These are phyloP conservation scores for Drosophila prolongata DNA, from an alignment of 2,888 invertebrate species.

Conservation along the genomic window DNA sequence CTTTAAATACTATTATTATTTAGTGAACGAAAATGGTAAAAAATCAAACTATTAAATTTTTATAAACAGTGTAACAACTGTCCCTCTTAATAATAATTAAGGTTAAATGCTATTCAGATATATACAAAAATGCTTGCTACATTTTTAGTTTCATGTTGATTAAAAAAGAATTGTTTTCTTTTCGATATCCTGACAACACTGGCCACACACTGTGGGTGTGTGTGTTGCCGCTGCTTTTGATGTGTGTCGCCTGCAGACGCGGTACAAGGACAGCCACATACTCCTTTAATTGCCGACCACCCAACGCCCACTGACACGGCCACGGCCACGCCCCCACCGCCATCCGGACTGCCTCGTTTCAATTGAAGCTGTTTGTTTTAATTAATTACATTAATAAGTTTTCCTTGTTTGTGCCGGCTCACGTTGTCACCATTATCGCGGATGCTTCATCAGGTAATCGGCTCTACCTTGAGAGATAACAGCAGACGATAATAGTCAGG, in stretches of 20 bases:
- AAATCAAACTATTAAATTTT: no score
- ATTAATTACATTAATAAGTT: constrained; percentile 74
- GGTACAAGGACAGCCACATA: constrained; percentile 56
- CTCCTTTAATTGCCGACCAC: constrained; percentile 69
- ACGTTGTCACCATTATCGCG: constrained; percentile 47
- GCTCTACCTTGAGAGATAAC: constrained; percentile 20
- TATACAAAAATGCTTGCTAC: no score
- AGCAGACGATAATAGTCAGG: neutral
- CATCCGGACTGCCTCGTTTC: constrained; percentile 40
- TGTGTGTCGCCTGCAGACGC: constrained; percentile 58
- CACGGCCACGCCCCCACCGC: constrained; percentile 7
- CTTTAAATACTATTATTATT: no score
- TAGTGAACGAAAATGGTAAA: no score
- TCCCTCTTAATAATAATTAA: no score
- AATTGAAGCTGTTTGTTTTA: constrained; percentile 72
- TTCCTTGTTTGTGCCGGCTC: constrained; percentile 57
- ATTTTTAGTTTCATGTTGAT: no score
- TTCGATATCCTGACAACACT: constrained; percentile 18
- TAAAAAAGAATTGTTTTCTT: neutral
- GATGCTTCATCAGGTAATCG: constrained; percentile 34
- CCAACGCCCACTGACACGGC: constrained; percentile 22
- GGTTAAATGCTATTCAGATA: no score
- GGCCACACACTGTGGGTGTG: constrained; percentile 34
- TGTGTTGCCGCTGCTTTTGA: constrained; percentile 58
- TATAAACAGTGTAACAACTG: no score